These are phyloP conservation scores for Salvelinus alpinus DNA, from an alignment of 2,113 vertebrate genomes.

Conservation along the genomic window DNA sequence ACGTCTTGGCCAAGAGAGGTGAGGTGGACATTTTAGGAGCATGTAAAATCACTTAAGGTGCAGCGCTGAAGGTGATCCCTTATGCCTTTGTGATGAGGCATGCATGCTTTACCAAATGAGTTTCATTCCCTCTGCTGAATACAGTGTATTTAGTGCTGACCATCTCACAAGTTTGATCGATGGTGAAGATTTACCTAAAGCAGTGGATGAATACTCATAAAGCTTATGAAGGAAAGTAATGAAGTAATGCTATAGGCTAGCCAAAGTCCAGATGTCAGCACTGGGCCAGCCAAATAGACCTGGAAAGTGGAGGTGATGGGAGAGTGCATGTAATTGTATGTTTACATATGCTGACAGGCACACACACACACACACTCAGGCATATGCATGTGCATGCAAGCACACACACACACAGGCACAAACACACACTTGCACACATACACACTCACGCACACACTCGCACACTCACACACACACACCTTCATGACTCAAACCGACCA, in stretches of 20 bases:
- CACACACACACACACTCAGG: background rate
- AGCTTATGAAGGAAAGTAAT: conserved; percentile 48
- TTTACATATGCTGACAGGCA: background rate
- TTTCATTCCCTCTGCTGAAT: conserved; percentile 50
- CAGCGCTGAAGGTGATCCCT: conserved; percentile 18
- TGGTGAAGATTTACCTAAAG: conserved; percentile 30
- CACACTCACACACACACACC: conserved; percentile 56
- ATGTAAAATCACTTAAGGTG: conserved; percentile 23
- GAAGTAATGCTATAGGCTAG: background rate
- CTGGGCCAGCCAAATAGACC: conserved; percentile 30
- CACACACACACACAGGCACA: conserved; percentile 16
- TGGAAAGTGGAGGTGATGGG: conserved; percentile 4
- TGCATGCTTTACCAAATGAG: conserved; percentile 36
- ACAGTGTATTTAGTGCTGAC: conserved; percentile 62
- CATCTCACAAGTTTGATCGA: conserved; percentile 34
- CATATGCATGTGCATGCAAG: conserved; percentile 60
- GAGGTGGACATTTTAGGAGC: conserved; percentile 9
- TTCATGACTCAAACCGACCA: conserved; percentile 25
- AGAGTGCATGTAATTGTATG: background rate
- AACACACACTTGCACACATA: conserved; percentile 54
- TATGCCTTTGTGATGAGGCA: conserved; percentile 24
- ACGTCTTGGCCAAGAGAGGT: background rate
- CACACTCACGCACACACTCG: conserved; percentile 28
- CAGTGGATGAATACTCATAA: conserved; percentile 56
- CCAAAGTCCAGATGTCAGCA: no score